phyloP scores from a whole-genome alignment of 2,113 vertebrate species.

The Crotalus helleri region DNA sequence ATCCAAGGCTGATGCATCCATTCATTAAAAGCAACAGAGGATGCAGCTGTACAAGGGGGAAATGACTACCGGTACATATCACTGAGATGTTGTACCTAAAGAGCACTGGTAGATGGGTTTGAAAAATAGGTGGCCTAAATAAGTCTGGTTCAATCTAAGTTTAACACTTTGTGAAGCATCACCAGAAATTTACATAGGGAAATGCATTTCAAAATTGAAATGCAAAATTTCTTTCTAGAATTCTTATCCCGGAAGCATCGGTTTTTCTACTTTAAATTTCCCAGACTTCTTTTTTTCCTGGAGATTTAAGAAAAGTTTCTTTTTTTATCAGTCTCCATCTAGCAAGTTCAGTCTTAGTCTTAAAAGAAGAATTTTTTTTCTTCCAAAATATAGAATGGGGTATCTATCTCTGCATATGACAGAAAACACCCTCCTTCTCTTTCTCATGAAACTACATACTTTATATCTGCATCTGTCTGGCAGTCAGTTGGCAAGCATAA shows the following conservation, averaged over 20 bases:
- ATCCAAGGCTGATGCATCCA: background rate
- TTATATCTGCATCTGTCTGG: background rate
- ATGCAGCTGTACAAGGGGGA: background rate
- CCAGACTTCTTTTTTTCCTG: background rate
- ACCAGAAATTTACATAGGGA: background rate
- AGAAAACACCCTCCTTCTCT: background rate
- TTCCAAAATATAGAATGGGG: background rate
- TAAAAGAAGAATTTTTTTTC: background rate
- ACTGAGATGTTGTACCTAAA: background rate
- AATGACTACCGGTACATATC: background rate
- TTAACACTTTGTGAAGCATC: background rate
- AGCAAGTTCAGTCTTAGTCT: background rate
- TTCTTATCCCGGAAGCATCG: background rate
- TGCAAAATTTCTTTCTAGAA: background rate
- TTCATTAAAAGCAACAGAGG: background rate
- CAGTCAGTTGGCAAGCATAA: background rate
- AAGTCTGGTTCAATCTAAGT: background rate
- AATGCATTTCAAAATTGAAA: background rate
- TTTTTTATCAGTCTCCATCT: background rate
- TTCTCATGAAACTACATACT: background rate
- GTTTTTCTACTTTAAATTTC: background rate
- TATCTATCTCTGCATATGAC: background rate
- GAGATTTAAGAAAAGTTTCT: background rate
- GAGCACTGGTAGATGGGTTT: background rate
- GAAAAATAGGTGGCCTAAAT: background rate